Percentiles rank a stretch among this genome's conserved stretches.
These are phyloP conservation scores for Ornithorhynchus anatinus DNA, from an alignment of 2,113 vertebrate genomes.

Conservation along the genomic window DNA sequence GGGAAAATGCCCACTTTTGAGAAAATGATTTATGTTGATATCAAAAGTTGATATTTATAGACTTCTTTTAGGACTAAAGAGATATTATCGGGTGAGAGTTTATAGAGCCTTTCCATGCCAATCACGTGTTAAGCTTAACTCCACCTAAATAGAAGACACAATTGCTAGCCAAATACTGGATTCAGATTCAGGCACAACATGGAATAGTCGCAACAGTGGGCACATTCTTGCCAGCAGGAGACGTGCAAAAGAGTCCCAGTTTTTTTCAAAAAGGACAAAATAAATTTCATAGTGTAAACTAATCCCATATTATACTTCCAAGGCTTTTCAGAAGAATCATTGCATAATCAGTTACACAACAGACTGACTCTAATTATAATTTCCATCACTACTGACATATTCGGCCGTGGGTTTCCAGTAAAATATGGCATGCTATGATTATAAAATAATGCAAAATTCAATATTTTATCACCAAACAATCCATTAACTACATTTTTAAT, in stretches of 20 bases:
- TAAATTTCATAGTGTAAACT: background rate
- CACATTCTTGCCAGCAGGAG: background rate
- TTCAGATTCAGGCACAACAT: constrained; percentile 4
- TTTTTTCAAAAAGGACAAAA: constrained; percentile 2
- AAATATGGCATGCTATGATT: constrained; percentile 44
- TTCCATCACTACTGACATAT: constrained; percentile 23
- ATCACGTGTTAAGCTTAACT: background rate
- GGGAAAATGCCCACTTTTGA: background rate
- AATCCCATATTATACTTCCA: background rate
- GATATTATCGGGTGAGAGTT: constrained; percentile 32
- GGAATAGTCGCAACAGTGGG: background rate
- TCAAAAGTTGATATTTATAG: constrained; percentile 31
- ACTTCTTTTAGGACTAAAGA: constrained; percentile 36
- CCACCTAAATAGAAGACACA: constrained; percentile 17
- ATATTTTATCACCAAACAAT: constrained; percentile 29
- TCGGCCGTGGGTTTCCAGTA: constrained; percentile 40
- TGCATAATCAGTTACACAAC: constrained; percentile 28
- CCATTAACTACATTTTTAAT: constrained; percentile 30
- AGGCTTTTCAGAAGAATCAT: constrained; percentile 1
- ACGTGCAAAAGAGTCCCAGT: background rate
- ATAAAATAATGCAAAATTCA: constrained; percentile 41
- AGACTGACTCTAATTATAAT: constrained; percentile 39
- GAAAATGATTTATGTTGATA: constrained; percentile 23
- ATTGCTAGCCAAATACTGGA: constrained; percentile 3
- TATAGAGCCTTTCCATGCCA: constrained; percentile 5